Conservation (phyloP, 2,797 vertebrate genomes). For the Aldrovandia affinis region DNA sequence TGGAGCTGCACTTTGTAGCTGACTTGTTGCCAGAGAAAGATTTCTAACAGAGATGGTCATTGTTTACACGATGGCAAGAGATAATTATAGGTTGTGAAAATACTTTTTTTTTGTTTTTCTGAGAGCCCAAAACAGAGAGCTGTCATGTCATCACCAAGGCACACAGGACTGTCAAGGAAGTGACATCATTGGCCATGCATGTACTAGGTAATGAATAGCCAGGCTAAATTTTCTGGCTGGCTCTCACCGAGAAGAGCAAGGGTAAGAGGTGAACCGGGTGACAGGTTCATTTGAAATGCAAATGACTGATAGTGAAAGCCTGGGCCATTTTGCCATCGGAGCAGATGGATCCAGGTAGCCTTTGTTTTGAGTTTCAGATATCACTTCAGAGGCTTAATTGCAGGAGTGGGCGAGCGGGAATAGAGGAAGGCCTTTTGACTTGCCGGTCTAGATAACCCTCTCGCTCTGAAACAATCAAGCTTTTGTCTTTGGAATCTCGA, state of each 20-base stretch:
- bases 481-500: not conserved
- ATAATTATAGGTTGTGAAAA: not conserved
- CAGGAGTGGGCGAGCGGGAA: not conserved
- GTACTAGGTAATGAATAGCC: not conserved
- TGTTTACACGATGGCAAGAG: not conserved
- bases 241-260: not conserved
- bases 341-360: not conserved
- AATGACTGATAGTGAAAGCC: constrained; percentile 1
- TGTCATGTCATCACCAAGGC: not conserved
- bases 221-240: not conserved
- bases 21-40: not conserved
- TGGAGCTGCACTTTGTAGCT: not conserved
- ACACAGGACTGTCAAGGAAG: not conserved
- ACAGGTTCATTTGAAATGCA: constrained; percentile 15
- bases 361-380: not conserved
- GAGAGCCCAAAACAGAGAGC: not conserved
- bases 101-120: not conserved
- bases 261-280: not conserved
- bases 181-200: not conserved
- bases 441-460: not conserved
- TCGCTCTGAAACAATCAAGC: not conserved
- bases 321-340: not conserved
- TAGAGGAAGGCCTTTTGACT: not conserved
- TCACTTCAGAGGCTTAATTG: not conserved
- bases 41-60: not conserved